Percentiles rank a stretch among this genome's conserved stretches.
Conservation (phyloP, 2,113 vertebrate species). For the Otocyon megalotis region DNA sequence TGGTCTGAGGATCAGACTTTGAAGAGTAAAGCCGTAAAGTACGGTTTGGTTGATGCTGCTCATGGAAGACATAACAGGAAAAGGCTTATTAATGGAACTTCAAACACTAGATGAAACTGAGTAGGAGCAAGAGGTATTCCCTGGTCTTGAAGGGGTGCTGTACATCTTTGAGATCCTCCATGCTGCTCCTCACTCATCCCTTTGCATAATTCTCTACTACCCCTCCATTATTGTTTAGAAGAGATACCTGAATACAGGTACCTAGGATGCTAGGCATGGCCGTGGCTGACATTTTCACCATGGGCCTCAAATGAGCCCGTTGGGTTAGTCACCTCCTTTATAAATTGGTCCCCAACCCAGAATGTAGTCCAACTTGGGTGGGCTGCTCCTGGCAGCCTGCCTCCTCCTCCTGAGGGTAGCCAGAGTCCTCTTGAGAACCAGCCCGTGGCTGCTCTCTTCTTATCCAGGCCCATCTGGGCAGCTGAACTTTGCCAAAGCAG, state of each 20-base stretch:
- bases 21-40: neutral
- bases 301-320: neutral
- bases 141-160: neutral
- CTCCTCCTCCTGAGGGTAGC: neutral
- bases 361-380: neutral
- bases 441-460: neutral
- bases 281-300: neutral
- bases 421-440: neutral
- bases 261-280: neutral
- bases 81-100: neutral
- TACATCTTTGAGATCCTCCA: neutral
- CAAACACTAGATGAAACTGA: neutral
- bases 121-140: neutral
- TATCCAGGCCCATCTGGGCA: neutral
- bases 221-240: neutral
- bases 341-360: neutral
- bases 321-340: neutral
- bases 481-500: neutral
- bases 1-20: neutral
- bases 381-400: neutral
- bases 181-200: neutral
- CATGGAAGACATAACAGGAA: neutral
- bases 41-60: neutral
- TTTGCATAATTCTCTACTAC: neutral
- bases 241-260: neutral